Conservation (phyloP, 2,113 vertebrate genomes). For the Microtus pennsylvanicus region DNA sequence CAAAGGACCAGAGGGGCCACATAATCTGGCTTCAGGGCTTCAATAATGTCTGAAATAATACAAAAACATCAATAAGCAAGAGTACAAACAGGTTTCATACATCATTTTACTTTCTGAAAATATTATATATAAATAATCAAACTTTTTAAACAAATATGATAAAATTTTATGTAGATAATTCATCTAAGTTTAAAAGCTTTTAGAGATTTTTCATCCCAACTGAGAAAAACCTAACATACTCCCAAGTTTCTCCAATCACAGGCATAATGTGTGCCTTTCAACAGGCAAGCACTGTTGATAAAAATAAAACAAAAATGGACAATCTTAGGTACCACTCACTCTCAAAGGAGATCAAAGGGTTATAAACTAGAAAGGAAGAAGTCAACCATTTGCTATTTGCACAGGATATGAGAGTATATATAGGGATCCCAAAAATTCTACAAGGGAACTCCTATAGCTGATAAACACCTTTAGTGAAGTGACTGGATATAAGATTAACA, state of each 20-base stretch:
- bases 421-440: too few species aligned
- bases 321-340: background rate
- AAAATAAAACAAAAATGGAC: background rate
- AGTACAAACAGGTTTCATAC: background rate
- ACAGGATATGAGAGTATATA: too few species aligned
- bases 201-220: background rate
- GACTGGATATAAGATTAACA: too few species aligned
- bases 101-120: slow-evolving; percentile 48
- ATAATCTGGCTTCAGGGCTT: slow-evolving; percentile 94
- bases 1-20: slow-evolving; percentile 96
- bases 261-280: background rate
- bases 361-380: too few species aligned
- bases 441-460: too few species aligned
- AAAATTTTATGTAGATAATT: slow-evolving; percentile 9
- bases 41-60: slow-evolving; percentile 90
- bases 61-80: background rate
- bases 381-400: too few species aligned
- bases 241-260: background rate
- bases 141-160: background rate
- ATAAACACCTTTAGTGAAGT: too few species aligned
- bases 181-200: background rate
- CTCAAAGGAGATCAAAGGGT: background rate
- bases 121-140: background rate
- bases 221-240: slow-evolving; percentile 4
- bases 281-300: background rate